These are phyloP conservation scores for Stenoptilia bipunctidactyla DNA, from an alignment of 2,888 invertebrate species.

Conservation along the genomic window DNA sequence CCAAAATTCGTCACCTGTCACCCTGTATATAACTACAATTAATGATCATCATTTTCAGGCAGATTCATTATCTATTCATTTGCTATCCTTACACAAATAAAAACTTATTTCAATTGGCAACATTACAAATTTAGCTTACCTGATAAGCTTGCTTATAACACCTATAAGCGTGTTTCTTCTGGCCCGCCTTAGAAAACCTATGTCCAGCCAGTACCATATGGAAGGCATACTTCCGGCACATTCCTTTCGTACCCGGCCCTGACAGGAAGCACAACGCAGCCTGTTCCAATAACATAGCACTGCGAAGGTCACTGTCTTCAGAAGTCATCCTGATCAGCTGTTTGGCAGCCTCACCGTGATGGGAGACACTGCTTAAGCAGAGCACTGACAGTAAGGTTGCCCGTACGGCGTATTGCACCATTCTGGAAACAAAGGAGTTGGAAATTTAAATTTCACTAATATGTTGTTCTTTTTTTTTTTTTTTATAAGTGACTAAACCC, in stretches of 20 bases:
- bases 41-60: too few species aligned
- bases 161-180: conserved; percentile 90
- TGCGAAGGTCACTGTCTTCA: conserved; percentile 96
- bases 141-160: conserved; percentile 94
- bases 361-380: conserved; percentile 82
- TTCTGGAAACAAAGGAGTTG: conserved; percentile 75
- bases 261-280: conserved; percentile 92
- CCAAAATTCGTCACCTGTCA: too few species aligned
- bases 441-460: too few species aligned
- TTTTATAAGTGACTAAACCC: too few species aligned
- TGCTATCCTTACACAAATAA: too few species aligned
- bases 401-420: conserved; percentile 92
- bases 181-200: conserved; percentile 92
- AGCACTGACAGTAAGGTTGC: conserved; percentile 92
- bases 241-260: conserved; percentile 71
- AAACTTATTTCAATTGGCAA: too few species aligned
- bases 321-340: conserved; percentile 96
- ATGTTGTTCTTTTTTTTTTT: too few species aligned
- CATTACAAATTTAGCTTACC: too few species aligned
- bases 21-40: too few species aligned
- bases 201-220: conserved; percentile 97
- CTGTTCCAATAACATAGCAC: conserved; percentile 94
- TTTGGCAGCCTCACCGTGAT: conserved; percentile 93
- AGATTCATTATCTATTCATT: too few species aligned
- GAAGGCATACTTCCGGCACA: conserved; percentile 95